Base-by-base conservation (phyloP, 1,140 invertebrate genomes). In the Eciton burchellii region DNA sequence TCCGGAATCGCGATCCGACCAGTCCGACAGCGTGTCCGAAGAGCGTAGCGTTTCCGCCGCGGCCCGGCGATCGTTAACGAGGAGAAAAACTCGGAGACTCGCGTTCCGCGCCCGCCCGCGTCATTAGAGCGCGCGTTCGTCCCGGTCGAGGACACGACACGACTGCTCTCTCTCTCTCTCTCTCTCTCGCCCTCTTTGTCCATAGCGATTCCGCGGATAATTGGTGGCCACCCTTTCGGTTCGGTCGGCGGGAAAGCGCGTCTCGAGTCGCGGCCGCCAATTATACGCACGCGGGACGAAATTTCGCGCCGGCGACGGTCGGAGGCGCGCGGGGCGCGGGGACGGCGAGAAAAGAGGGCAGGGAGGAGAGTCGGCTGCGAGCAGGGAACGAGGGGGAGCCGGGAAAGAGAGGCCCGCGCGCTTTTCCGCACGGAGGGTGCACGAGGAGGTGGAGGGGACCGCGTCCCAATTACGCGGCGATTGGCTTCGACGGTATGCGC, bases 401-500 rank as follows among this genome's bases (percentile, higher is more conserved):
- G 52, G 52, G 76, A 52, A 86, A 66, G 49, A 73, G 52, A 59
- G 77, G 8, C 47, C 49, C 65, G 60, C 81, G 82, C 60, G 76
- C 77, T 88, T 88, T 88, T 74, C 59, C 59, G 63, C n/a, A n/a
- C 82, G 60, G 26, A 47, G 57, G 62, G 63, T 21, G 21, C n/a
- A 52, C 43, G 49, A 70, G 68, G 54, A 52, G 24, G 60, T 47
- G 74, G 52, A 62, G 74, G n/a, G n/a, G 43, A 63, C 56, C 45
- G n/a, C n/a, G 60, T 71, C 77, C 87, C 87, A 89, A 89, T 89
- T 89, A 89, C 84, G 71, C 86, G 81, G 56, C 86, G 87, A 88
- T 88, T 87, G 84, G 86, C 87, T 88, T 88, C 87, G 86, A 88
- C 84, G 84, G 84, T 84, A 72, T 81, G 83, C 87, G 79, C 86